Conservation (phyloP, 2,113 vertebrate genomes). For the Oncorhynchus gorbuscha region DNA sequence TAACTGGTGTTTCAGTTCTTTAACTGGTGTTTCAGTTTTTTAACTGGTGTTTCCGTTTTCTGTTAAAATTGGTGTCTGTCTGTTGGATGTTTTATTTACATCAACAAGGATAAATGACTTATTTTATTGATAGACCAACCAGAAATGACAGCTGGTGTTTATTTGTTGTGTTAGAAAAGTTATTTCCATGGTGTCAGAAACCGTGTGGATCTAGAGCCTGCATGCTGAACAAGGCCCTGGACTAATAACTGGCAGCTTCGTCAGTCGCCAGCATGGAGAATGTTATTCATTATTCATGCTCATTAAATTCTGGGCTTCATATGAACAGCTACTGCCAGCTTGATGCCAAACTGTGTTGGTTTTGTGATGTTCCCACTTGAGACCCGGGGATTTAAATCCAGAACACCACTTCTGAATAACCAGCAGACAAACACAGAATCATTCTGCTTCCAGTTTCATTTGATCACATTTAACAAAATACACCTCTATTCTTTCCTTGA, state of each 20-base stretch:
- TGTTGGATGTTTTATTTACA: slow-evolving; percentile 30
- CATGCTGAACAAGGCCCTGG: slow-evolving; percentile 74
- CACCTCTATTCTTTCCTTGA: slow-evolving; percentile 59
- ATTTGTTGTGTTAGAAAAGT: slow-evolving; percentile 63
- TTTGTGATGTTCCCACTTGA: slow-evolving; percentile 82
- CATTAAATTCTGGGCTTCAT: slow-evolving; percentile 81
- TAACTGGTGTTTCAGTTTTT: no score
- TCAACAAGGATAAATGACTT: slow-evolving; percentile 21
- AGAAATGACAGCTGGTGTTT: slow-evolving; percentile 52
- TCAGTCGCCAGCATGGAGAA: slow-evolving; percentile 75
- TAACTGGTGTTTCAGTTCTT: no score
- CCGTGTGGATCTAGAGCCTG: slow-evolving; percentile 44
- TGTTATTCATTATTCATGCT: slow-evolving; percentile 84
- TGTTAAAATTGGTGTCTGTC: not conserved
- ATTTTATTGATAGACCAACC: slow-evolving; percentile 40
- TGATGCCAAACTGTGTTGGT: slow-evolving; percentile 79
- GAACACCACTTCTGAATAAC: slow-evolving; percentile 74
- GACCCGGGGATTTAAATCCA: slow-evolving; percentile 77
- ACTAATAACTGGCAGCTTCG: slow-evolving; percentile 79
- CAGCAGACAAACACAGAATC: slow-evolving; percentile 59
- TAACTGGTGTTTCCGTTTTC: no score
- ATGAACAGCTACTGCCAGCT: slow-evolving; percentile 75
- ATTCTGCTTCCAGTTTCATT: slow-evolving; percentile 69
- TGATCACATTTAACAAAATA: slow-evolving; percentile 73
- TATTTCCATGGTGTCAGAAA: slow-evolving; percentile 59